A percentile compares a stretch with the other conserved stretches of the same genome.
Evolutionary conservation across 1,140 invertebrate genomes (phyloP).

Genomic region (Drosophila orosa): DNA sequence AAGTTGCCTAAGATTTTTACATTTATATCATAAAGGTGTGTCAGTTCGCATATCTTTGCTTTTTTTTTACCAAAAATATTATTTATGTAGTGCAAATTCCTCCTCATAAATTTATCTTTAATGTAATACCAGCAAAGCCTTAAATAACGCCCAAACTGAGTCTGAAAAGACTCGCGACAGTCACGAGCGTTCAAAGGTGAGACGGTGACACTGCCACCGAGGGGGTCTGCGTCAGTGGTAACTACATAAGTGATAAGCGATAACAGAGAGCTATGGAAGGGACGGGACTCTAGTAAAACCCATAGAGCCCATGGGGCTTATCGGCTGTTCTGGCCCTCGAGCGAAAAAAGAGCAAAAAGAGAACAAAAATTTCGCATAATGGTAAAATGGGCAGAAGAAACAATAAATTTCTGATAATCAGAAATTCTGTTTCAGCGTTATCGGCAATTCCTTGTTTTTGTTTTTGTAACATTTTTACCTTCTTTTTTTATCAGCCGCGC

Average conservation of each 20-base stretch:
- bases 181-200: slow-evolving; percentile 55
- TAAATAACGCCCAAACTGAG: slow-evolving; percentile 5
- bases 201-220: slow-evolving; percentile 15
- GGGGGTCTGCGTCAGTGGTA: slow-evolving; percentile 47
- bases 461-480: slow-evolving; percentile 13
- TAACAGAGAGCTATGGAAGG: not conserved
- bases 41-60: not conserved
- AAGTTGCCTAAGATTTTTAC: not conserved
- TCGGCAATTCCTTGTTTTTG: slow-evolving; percentile 36
- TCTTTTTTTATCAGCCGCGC: slow-evolving; percentile 52
- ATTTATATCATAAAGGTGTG: not conserved
- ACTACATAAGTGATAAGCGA: slow-evolving; percentile 32
- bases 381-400: slow-evolving; percentile 48
- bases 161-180: slow-evolving; percentile 30
- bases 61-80: not conserved
- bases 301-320: slow-evolving; percentile 42
- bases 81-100: not conserved
- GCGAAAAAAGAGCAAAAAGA: slow-evolving; percentile 28
- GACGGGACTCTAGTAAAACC: not conserved
- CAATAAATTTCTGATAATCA: slow-evolving; percentile 68
- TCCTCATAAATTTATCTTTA: not conserved
- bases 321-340: slow-evolving; percentile 59
- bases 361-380: slow-evolving; percentile 25
- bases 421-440: slow-evolving; percentile 52
- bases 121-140: not conserved